phyloP scores from a whole-genome alignment of 1,140 invertebrate species.

The Papilio polyxenes region DNA sequence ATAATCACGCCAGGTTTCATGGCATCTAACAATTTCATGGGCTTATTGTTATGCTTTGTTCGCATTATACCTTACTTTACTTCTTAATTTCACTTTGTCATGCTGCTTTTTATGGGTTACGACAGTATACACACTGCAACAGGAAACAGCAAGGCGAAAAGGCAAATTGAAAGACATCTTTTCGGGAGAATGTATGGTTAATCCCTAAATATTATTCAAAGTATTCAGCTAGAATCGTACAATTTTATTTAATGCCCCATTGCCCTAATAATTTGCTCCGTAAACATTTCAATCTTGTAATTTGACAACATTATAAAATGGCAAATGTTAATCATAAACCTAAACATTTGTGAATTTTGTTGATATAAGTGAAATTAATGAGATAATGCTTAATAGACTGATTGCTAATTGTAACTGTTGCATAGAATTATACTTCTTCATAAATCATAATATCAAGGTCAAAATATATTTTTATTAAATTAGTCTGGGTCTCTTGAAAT shows the following conservation, averaged over 20 bases:
- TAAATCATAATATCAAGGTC: conserved; percentile 5
- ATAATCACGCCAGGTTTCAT: conserved; percentile 62
- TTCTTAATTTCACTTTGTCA: conserved; percentile 81
- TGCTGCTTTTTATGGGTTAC: conserved; percentile 83
- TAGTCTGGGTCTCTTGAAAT: not conserved
- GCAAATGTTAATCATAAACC: conserved; percentile 20
- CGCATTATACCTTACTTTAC: conserved; percentile 74
- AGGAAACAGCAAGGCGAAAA: conserved; percentile 86
- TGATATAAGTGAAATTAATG: conserved; percentile 39
- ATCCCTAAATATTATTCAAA: conserved; percentile 77
- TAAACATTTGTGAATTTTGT: conserved; percentile 10
- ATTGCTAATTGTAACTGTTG: not conserved
- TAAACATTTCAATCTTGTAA: conserved; percentile 35
- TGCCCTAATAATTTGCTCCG: conserved; percentile 27
- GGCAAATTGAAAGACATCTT: conserved; percentile 89
- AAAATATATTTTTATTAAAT: not conserved
- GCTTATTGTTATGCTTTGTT: conserved; percentile 77
- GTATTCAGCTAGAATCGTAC: conserved; percentile 73
- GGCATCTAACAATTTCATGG: conserved; percentile 67
- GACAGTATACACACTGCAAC: conserved; percentile 87
- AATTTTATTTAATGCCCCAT: conserved; percentile 59
- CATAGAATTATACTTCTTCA: not conserved
- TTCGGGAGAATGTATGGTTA: conserved; percentile 86
- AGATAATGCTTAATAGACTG: not conserved
- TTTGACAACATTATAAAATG: not conserved